phyloP scores from a whole-genome alignment of 2,888 invertebrate species.

The Parascotia fuliginaria region DNA sequence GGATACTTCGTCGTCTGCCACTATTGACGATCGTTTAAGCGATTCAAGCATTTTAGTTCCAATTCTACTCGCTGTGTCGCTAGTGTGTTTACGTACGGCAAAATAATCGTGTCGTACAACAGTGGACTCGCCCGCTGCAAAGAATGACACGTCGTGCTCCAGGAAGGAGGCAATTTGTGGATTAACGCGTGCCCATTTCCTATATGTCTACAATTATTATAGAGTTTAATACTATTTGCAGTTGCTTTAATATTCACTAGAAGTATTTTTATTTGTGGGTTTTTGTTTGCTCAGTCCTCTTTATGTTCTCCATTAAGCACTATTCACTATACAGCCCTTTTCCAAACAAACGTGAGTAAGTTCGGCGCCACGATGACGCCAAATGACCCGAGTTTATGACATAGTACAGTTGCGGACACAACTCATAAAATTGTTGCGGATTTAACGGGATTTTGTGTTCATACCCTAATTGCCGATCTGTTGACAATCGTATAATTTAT shows the following conservation, averaged over 20 bases:
- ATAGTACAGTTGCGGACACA: neutral
- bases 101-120: conserved; percentile 11
- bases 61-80: neutral
- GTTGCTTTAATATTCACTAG: neutral
- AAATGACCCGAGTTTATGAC: conserved; percentile 7
- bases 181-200: conserved; percentile 54
- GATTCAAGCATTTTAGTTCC: too few relatives aligned
- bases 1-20: too few relatives aligned
- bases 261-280: too few relatives aligned
- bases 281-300: too few relatives aligned
- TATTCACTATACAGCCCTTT: neutral
- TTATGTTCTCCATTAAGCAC: conserved; percentile 1
- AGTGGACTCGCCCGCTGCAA: conserved; percentile 31
- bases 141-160: conserved; percentile 41
- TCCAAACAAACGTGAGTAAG: neutral
- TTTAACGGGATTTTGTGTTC: conserved; percentile 5
- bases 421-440: conserved; percentile 5
- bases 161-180: conserved; percentile 56
- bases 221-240: conserved; percentile 1
- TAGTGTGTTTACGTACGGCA: neutral
- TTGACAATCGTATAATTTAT: neutral
- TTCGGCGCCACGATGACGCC: conserved; percentile 3
- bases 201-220: conserved; percentile 13
- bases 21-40: too few relatives aligned
- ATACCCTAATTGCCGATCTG: conserved; percentile 3